Conservation (phyloP, 2,113 vertebrate genomes). For the Micronisus gabar region DNA sequence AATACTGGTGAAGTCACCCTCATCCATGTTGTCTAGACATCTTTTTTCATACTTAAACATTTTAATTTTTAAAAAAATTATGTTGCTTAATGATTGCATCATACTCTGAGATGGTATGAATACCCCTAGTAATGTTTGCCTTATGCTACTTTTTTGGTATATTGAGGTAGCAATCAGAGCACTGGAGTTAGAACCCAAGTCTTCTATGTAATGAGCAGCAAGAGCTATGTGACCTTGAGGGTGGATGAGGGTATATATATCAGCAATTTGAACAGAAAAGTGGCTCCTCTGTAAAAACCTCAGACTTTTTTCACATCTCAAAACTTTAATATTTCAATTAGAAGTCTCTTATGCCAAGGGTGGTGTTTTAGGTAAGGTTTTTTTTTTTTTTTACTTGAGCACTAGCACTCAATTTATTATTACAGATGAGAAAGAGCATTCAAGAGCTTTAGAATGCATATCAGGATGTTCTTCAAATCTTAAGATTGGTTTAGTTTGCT, state of each 20-base stretch:
- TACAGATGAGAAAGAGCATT: background rate
- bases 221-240: background rate
- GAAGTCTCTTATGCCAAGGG: background rate
- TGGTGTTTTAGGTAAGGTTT: background rate
- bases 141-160: background rate
- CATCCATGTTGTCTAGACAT: background rate
- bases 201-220: background rate
- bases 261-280: background rate
- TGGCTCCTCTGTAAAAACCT: background rate
- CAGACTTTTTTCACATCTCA: background rate
- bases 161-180: background rate
- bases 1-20: background rate
- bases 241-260: background rate
- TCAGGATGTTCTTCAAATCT: background rate
- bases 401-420: background rate
- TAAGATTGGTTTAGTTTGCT: background rate
- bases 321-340: background rate
- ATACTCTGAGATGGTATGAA: background rate
- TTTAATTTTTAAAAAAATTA: background rate
- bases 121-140: background rate
- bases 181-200: background rate
- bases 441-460: background rate
- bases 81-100: background rate
- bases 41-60: background rate
- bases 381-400: background rate